Evolutionary conservation across 2,888 invertebrate genomes (phyloP), one percentile per base, ranked within the genome.

Genomic region (Shargacucullia verbasci): DNA sequence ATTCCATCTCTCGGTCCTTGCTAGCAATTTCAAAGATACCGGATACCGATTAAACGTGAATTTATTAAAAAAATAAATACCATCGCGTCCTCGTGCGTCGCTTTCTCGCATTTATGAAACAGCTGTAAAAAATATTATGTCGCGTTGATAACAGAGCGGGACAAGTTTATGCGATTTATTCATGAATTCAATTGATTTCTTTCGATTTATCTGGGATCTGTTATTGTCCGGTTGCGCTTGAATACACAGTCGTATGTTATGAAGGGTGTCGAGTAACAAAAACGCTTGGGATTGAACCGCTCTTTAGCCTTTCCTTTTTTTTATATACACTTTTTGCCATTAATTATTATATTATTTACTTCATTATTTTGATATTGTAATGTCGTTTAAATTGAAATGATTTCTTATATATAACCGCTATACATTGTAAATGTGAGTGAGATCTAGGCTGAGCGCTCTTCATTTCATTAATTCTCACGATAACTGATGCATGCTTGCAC

Each of bases 171-270:
- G 85, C 84, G 86, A 91, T 90, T 89, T 91, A 92, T 92, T 91
- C 88, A 89, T 88, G 84, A 86, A 90, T 90, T 90, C 89, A 85
- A 90, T 90, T 86, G 89, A 87, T 88, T 89, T 90, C 89, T 88
- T 89, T 83, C 70, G 78, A 73, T 78, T 75, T 85, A 90, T 89
- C 85, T 69, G 68, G 47, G 78, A 88, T 88, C 86, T 74, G 81
- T 83, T 85, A 85, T 85, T 83, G 77, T 69, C 62, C 70, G 52
- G 64, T 73, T 67, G 67, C 43, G 62, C 63, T 66, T 67, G 56
- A 31, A 57, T 59, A 76, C 59, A 57, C 59, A 62, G 31, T 38
- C 59, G 76, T 73, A 69, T 71, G 76, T 78, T 78, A 78, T 79
- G 75, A 70, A 74, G 76, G 71, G 83, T 81, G 84, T 85, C 72